Percentiles rank a stretch among this genome's conserved stretches.
These are phyloP conservation scores for Craterocephalus amniculus DNA, from an alignment of 2,797 vertebrate genomes.

Conservation along the genomic window DNA sequence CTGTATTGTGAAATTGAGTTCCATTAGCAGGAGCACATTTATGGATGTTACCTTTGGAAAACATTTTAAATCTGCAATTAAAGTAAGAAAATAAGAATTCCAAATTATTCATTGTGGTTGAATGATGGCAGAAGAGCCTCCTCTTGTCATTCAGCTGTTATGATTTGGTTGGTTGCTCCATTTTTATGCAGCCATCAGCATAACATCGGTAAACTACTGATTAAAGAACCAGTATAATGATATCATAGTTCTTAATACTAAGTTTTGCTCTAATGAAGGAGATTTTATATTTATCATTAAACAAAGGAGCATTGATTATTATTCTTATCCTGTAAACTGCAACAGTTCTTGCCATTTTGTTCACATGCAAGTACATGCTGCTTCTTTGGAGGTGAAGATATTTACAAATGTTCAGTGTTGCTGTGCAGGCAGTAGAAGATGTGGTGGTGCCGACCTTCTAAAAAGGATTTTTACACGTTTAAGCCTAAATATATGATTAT, in stretches of 20 bases:
- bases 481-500: neutral
- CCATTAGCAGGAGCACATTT: conserved; percentile 34
- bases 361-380: neutral
- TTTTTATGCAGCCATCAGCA: neutral
- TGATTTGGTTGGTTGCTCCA: neutral
- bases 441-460: neutral
- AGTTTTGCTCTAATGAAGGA: neutral
- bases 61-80: conserved; percentile 9
- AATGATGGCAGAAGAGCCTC: neutral
- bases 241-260: neutral
- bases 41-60: conserved; percentile 21
- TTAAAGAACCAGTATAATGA: neutral
- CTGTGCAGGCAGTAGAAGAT: neutral
- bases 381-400: neutral
- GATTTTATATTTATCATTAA: neutral
- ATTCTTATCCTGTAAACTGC: neutral
- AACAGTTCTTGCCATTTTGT: neutral
- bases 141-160: neutral
- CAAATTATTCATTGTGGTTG: neutral
- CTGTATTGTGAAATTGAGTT: conserved; percentile 47
- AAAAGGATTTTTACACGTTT: neutral
- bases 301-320: neutral
- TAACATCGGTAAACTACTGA: neutral
- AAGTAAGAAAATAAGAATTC: neutral
- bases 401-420: too few species aligned